phyloP scores from a whole-genome alignment of 2,113 vertebrate species.

The Sorex araneus region DNA sequence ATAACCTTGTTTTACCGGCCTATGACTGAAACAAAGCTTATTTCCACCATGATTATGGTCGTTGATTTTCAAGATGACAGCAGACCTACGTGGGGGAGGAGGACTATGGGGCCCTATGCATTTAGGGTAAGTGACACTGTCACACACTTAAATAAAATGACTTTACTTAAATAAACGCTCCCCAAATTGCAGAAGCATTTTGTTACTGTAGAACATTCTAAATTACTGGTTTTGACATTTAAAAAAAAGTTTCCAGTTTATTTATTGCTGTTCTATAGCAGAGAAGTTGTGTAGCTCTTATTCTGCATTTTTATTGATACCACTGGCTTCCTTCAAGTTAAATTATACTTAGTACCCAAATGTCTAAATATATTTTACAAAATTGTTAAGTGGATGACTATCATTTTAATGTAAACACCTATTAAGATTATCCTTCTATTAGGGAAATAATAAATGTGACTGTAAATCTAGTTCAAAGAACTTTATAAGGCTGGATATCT shows the following conservation, averaged over 20 bases:
- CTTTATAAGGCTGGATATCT: neutral
- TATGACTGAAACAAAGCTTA: neutral
- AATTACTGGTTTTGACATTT: too few relatives aligned
- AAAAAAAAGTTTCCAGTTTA: neutral
- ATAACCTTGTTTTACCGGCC: neutral
- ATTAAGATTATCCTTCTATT: neutral
- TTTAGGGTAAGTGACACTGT: neutral
- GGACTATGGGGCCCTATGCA: neutral
- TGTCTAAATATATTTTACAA: neutral
- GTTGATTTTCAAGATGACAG: neutral
- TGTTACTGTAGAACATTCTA: neutral
- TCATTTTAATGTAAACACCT: neutral
- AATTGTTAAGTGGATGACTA: neutral
- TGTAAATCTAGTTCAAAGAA: neutral
- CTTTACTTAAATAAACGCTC: neutral
- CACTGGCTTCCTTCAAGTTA: neutral
- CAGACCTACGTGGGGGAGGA: neutral
- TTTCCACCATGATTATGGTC: neutral
- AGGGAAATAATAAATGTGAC: neutral
- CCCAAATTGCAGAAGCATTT: neutral
- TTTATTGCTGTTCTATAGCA: neutral
- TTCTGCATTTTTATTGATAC: neutral
- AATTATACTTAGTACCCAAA: neutral
- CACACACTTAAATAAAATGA: neutral
- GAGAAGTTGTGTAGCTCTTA: neutral